Evolutionary conservation across 2,113 vertebrate genomes (phyloP).

Genomic region (Bufo gargarizans): DNA sequence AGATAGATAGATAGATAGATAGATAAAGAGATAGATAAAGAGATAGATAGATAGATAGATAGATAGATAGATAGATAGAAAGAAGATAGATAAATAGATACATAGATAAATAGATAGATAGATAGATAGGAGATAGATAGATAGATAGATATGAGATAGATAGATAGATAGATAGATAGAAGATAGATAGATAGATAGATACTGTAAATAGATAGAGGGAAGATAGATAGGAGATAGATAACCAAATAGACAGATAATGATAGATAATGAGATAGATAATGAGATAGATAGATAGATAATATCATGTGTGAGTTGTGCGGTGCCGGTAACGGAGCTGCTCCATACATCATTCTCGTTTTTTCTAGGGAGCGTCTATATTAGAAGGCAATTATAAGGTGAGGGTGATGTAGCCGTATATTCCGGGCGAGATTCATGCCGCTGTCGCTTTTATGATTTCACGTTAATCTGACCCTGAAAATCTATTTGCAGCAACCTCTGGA

Average conservation of each 20-base stretch:
- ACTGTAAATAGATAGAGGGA: no score
- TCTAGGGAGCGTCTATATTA: conserved; percentile 22
- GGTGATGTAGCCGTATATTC: neutral
- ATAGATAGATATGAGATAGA: no score
- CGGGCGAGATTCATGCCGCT: neutral
- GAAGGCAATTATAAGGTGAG: conserved; percentile 19
- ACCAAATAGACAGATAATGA: no score
- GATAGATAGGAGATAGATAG: no score
- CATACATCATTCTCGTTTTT: neutral
- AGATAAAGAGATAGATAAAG: no score
- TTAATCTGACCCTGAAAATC: conserved; percentile 46
- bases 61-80: no score
- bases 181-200: neutral
- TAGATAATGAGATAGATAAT: no score
- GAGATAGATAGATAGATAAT: neutral
- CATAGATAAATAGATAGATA: neutral
- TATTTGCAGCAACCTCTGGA: conserved; percentile 40
- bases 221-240: no score
- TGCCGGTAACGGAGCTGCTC: neutral
- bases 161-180: no score
- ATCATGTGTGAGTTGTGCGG: conserved; percentile 5
- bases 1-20: no score
- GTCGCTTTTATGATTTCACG: conserved; percentile 33
- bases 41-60: no score
- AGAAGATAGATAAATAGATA: no score